Evolutionary conservation across 1,140 invertebrate genomes (phyloP).

Genomic region (Drosophila athabasca): DNA sequence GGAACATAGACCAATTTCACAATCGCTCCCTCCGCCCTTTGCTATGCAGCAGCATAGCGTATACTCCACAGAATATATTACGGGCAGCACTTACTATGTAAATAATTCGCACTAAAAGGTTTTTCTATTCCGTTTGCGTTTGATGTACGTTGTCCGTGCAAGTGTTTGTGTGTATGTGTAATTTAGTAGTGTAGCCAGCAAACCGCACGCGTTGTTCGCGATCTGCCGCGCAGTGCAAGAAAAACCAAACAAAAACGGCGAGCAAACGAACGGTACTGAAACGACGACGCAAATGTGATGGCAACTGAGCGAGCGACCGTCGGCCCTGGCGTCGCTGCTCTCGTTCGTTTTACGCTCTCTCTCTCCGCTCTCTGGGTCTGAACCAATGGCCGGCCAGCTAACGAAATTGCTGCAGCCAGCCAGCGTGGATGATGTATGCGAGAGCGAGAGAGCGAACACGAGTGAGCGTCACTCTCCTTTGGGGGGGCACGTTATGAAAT

Average conservation of each 20-base stretch:
- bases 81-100: conserved; percentile 48
- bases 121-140: conserved; percentile 49
- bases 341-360: conserved; percentile 62
- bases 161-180: conserved; percentile 40
- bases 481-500: conserved; percentile 72
- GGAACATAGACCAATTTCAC: conserved; percentile 49
- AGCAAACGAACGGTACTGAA: conserved; percentile 76
- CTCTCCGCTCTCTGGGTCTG: conserved; percentile 18
- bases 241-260: conserved; percentile 80
- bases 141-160: conserved; percentile 19
- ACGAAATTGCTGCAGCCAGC: conserved; percentile 63
- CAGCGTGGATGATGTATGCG: conserved; percentile 3
- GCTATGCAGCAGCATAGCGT: conserved; percentile 10
- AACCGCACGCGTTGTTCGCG: conserved; percentile 68
- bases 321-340: conserved; percentile 52
- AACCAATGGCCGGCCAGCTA: conserved; percentile 56
- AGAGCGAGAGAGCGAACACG: conserved; percentile 33
- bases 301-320: conserved; percentile 60
- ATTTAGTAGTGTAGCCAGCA: conserved; percentile 57
- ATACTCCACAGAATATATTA: conserved; percentile 8
- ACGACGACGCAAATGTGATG: conserved; percentile 70
- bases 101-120: conserved; percentile 60
- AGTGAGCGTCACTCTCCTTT: conserved; percentile 55
- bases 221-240: conserved; percentile 74
- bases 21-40: conserved; percentile 34